Base-by-base conservation (phyloP, 2,113 vertebrate species). In the Eretmochelys imbricata region DNA sequence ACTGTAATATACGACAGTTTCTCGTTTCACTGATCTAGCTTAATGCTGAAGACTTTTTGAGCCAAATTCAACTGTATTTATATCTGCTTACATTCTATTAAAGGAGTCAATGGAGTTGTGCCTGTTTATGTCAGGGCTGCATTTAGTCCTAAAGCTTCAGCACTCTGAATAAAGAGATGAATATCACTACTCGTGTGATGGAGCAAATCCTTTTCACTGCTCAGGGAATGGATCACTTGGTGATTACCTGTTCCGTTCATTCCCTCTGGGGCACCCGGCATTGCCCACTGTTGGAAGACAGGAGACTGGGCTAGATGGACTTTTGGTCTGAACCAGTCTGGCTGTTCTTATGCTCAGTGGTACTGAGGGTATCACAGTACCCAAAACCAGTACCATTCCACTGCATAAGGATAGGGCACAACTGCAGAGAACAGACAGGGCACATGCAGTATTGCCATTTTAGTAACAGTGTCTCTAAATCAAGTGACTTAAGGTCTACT, bases 31-130 rank as follows among this genome's bases (percentile, higher is more conserved):
- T 53, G 93, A 89, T 54, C 89, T 9, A 88, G 51, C 48, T 38
- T 85, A 96, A 95, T 84, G 51, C 42, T 76, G 69, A 90, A 96
- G 94, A 59, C 0, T 93, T 91, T 85, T 51, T 84, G 75, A 8
- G 24, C 29, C 75, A 78, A 78, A 78, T 16, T 29, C 22, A 48
- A 42, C 10, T 78, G 11, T 46, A 25, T 27, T 48, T 27, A 25
- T 78, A 16, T 8, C 6, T 16, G 25, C 42, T 78, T 78, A 78
- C 13, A 25, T 48, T 46, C 38, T 3, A 84, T 82, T 86, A 89
- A 95, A 91, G 93, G 3, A 78, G 59, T 59, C 65, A 84, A 22
- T 48, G 38, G 10, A 93, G 31, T 79, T 5, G 0, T 38, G 69
- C 12, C 80, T 81, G 12, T 95, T 87, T 87, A 95, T 42, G 69